Base-by-base conservation (phyloP, 2,797 vertebrate species). In the Varecia variegata region DNA sequence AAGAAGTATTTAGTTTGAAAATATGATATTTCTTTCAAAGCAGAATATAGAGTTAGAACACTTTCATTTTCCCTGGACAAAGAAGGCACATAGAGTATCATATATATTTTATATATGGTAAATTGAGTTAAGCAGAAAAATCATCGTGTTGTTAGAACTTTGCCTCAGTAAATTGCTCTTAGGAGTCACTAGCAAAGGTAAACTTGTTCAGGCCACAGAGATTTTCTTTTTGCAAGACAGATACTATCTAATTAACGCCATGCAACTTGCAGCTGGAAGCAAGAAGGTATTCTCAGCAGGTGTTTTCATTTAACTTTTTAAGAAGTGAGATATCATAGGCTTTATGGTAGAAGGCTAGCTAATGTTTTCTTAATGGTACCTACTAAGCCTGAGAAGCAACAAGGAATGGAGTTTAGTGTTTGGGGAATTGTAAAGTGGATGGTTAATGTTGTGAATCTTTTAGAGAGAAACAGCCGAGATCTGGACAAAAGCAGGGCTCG, bases 131-230 rank as follows among this genome's bases (percentile, higher is more conserved):
- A 83, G 3, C 13, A 93, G 15, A 93, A 88, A 80, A 90, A 68
- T 82, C n/a, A 58, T 82, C 4, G 21, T 70, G 23, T 68, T 62
- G 96, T 82, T 90, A 94, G 60, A 90, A 97, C 32, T 81, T n/a
- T 65, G 73, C 23, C 13, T 90, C 60, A 43, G 13, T 88, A 88
- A 88, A 43, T 93, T 90, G 25, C n/a, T 90, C 38, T 93, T 18
- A 40, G 47, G 20, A 50, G 4, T 70, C 7, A 43, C 95, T 74
- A 70, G 65, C 7, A 93, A 89, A 90, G 77, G 54, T 20, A 94
- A 94, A 82, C 30, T 77, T 27, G 14, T n/a, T 94, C 50, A 32
- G 18, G 7, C 38, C 5, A 30, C 30, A 82, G 45, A 90, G 5
- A 27, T 23, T 80, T 93, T 90, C 21, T 65, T 84, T 73, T 71